phyloP scores from a whole-genome alignment of 2,797 vertebrate genomes.

The Pyrocephalus nanus region DNA sequence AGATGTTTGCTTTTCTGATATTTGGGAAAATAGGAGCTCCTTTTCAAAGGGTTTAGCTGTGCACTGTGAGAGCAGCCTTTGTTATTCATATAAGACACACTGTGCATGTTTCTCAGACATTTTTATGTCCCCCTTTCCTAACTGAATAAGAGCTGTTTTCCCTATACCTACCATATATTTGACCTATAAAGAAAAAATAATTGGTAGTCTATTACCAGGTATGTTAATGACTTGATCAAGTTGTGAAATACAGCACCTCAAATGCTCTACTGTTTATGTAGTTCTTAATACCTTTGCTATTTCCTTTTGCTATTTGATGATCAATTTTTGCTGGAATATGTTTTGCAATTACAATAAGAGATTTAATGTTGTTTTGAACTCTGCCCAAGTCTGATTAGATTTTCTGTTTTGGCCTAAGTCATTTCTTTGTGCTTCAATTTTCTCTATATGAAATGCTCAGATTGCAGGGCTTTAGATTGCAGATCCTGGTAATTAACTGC shows the following conservation, averaged over 20 bases:
- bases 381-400: slow-evolving; percentile 56
- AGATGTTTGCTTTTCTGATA: background rate
- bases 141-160: background rate
- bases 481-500: slow-evolving; percentile 64
- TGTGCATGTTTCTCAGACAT: background rate
- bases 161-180: background rate
- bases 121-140: background rate
- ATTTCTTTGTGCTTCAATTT: slow-evolving; percentile 57
- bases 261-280: background rate
- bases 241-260: background rate
- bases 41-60: background rate
- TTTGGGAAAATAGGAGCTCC: background rate
- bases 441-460: slow-evolving; percentile 41
- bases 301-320: slow-evolving; percentile 30
- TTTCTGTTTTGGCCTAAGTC: slow-evolving; percentile 39
- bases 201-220: background rate
- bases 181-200: background rate
- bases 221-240: slow-evolving; percentile 3
- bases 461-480: slow-evolving; percentile 36
- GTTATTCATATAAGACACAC: background rate
- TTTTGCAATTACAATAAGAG: slow-evolving; percentile 54
- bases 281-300: slow-evolving; percentile 11
- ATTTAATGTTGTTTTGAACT: slow-evolving; percentile 58
- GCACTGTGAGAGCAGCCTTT: background rate
- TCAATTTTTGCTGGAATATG: slow-evolving; percentile 36